A percentile compares a stretch with the other conserved stretches of the same genome.
These are phyloP conservation scores for Manacus vitellinus DNA, from an alignment of 2,113 vertebrate species.

Conservation along the genomic window DNA sequence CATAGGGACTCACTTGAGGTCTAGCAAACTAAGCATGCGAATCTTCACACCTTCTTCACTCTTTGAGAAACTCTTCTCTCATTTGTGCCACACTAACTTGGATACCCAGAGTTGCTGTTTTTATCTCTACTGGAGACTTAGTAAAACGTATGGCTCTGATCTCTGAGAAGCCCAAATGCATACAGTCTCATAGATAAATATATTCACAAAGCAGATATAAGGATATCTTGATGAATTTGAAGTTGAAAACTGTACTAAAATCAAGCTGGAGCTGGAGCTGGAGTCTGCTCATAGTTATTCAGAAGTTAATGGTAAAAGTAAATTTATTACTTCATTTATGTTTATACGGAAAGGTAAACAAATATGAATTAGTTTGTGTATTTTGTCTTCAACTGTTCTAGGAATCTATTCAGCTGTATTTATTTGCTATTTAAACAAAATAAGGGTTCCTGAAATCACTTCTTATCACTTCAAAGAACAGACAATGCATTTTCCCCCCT, in stretches of 20 bases:
- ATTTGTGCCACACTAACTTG: neutral
- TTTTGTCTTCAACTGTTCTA: neutral
- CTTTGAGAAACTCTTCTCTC: neutral
- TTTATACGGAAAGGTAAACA: neutral
- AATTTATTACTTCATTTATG: neutral
- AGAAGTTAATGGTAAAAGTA: neutral
- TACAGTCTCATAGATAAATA: neutral
- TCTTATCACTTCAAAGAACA: neutral
- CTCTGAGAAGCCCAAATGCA: neutral
- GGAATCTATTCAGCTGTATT: neutral
- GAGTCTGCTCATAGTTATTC: neutral
- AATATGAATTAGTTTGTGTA: neutral
- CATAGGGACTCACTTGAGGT: neutral
- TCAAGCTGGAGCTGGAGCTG: neutral
- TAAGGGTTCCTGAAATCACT: neutral
- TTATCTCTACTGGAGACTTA: neutral
- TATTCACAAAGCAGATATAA: neutral
- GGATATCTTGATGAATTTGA: neutral
- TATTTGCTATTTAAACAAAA: neutral
- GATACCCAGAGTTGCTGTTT: neutral
- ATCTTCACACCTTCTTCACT: neutral
- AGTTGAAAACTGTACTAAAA: neutral
- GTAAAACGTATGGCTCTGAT: neutral
- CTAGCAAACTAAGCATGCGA: neutral
- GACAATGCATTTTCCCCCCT: neutral